Percentiles rank a stretch among this genome's conserved stretches.
phyloP scores from a whole-genome alignment of 2,888 invertebrate species.

The Dione vanillae region DNA sequence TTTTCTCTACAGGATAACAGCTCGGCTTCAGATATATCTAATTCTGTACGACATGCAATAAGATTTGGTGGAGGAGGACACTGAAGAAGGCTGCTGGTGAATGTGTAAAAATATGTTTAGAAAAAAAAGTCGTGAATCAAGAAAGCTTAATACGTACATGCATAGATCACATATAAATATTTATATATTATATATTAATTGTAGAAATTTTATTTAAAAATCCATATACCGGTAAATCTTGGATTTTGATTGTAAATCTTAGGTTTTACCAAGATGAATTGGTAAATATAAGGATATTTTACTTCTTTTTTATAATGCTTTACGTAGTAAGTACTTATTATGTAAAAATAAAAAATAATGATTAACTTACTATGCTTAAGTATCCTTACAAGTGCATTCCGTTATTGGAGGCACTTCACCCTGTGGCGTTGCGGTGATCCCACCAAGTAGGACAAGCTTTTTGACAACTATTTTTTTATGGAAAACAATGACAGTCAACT shows the following conservation, averaged over 20 bases:
- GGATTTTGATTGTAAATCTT: neutral
- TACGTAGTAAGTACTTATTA: neutral
- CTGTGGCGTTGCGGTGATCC: too few relatives aligned
- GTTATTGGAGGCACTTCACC: too few relatives aligned
- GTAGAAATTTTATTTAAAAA: neutral
- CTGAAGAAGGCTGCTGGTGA: neutral
- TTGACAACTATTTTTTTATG: too few relatives aligned
- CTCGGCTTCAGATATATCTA: constrained; percentile 6
- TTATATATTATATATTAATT: neutral
- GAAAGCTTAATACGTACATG: neutral
- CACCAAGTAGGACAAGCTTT: too few relatives aligned
- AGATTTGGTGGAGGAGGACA: constrained; percentile 15
- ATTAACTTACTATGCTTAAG: neutral
- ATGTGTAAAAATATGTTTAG: neutral
- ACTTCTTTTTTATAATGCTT: neutral
- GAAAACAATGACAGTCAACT: too few relatives aligned
- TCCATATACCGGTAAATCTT: neutral
- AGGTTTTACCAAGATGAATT: neutral
- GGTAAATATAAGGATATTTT: neutral
- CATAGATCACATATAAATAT: neutral
- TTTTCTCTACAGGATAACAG: neutral
- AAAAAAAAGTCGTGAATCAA: too few relatives aligned
- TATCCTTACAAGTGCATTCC: constrained; percentile 14
- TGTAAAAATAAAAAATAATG: constrained; percentile 3
- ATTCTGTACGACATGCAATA: constrained; percentile 11